Evolutionary conservation across 1,140 invertebrate species (phyloP), one percentile per base, ranked within the genome.

Genomic region (Piezodorus guildinii): DNA sequence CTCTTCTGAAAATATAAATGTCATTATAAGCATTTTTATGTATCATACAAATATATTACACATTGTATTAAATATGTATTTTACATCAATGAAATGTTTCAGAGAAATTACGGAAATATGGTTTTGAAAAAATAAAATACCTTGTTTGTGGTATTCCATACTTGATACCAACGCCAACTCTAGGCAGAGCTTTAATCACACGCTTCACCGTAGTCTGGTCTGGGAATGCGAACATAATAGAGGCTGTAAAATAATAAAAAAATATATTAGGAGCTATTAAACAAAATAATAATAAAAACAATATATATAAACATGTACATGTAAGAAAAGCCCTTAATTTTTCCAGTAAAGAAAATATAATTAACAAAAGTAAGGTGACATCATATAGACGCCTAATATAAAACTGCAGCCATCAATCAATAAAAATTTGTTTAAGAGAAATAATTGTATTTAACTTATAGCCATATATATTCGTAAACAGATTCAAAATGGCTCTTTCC

Each of bases 101-200:
- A 39, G 12, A 39, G 1, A 39, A 39, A 39, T 10, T 39, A 10
- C 12, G 1, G 6, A 39, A 39, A 39, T 30, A 39, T 10, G 2
- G 34, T 10, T 39, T 10, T 39, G 34, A 39, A 39, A 39, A 62
- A 49, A 43, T 0, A 65, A 74, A 79, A 80, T 76, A 91, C 88
- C 91, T 88, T 64, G 92, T 95, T 79, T 98, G 96, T 27, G 93
- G 91, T 70, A 99, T 93, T 67, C 96, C 96, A 74, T 99, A 99
- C 77, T 99, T 98, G 77, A 98, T 94, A 68, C 96, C 96, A 43
- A 99, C 94, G n/a, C 96, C 96, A 67, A 99, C 95, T 62, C 94
- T 81, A 1, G 97, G 97, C 68, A 99, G 78, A 0, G 94, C 92
- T 78, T 97, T 96, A 74, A 99, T 96, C 63, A 99, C 94, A 77